Base-by-base conservation (phyloP, 2,888 invertebrate genomes). In the Drosophila koepferae region DNA sequence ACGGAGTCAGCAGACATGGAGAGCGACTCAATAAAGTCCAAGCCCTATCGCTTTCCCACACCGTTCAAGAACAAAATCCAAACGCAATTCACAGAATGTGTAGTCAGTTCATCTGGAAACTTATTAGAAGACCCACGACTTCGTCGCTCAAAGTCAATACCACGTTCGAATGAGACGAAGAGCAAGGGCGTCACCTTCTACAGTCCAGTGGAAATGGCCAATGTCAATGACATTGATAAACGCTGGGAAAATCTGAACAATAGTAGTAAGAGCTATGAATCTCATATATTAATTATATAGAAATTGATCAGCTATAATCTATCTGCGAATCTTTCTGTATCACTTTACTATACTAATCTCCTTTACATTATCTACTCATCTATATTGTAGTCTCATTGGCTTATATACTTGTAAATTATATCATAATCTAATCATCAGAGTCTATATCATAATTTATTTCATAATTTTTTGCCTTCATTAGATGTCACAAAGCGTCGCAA, bases 401-500 rank as follows among this genome's bases (percentile, higher is more conserved):
- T 36, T 12, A 12, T 36, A 28, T 28, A 28, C 6, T 28, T 28
- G 28, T 28, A 28, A 28, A 23, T 3, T 36, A 36, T 36, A 36
- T 36, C 12, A 36, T 23, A 23, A 23, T 23, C 23, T 3, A 3
- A 23, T 23, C 23, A 23, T 23, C 23, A 23, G 23, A 23, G 23
- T 23, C 23, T 23, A 23, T 23, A 49, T 34, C 9, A 48, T 31
- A 18, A 49, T 49, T n/a, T 10, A 31, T 49, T 6, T 1, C 1
- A 49, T n/a, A 6, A 0, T 3, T 7, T 34, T 51, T 34, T 51
- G 14, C 23, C 23, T 20, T 28, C 63, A 38, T 1, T 36, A 92
- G 92, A 88, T 82, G 73, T 92, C 2, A 91, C 92, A 3, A 75
- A 77, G 16, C 84, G 92, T 4, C 92, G 92, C 20, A 92, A 89